A percentile compares a stretch with the other conserved stretches of the same genome.
Conservation (phyloP, 1,140 invertebrate species). For the Aphidius gifuensis region DNA sequence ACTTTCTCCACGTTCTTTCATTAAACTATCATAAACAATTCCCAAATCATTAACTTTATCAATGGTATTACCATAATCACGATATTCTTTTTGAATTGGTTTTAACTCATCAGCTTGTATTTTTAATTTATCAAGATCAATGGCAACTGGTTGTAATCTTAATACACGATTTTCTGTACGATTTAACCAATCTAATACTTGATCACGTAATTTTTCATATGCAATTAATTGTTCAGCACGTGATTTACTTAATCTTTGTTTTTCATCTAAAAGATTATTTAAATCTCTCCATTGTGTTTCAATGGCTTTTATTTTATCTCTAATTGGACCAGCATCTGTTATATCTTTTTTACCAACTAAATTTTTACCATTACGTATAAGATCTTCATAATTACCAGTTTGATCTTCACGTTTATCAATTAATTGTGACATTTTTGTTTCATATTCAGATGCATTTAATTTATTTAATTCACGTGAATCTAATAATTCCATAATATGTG, state of each 20-base stretch:
- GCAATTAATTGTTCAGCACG: conserved; percentile 79
- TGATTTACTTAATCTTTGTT: conserved; percentile 75
- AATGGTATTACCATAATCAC: conserved; percentile 79
- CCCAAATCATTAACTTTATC: conserved; percentile 92
- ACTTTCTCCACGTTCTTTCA: conserved; percentile 72
- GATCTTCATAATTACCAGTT: conserved; percentile 68
- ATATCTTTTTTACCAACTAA: conserved; percentile 86
- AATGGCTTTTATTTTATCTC: conserved; percentile 82
- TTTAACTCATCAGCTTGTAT: conserved; percentile 83
- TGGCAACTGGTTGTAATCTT: conserved; percentile 76
- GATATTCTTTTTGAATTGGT: conserved; percentile 85
- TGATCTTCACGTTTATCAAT: conserved; percentile 58
- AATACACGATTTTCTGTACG: conserved; percentile 72
- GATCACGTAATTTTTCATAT: conserved; percentile 80
- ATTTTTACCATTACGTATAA: conserved; percentile 76
- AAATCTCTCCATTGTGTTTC: conserved; percentile 88
- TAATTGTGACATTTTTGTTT: conserved; percentile 61
- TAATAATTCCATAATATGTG: conserved; percentile 70
- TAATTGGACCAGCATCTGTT: conserved; percentile 79
- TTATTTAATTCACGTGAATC: conserved; percentile 70
- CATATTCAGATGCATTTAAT: conserved; percentile 68
- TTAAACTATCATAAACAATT: conserved; percentile 76
- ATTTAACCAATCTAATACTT: conserved; percentile 83
- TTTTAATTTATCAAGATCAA: conserved; percentile 81
- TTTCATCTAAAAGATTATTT: conserved; percentile 75